Conservation (phyloP, 2,888 invertebrate genomes). For the Agriopis aurantiaria region DNA sequence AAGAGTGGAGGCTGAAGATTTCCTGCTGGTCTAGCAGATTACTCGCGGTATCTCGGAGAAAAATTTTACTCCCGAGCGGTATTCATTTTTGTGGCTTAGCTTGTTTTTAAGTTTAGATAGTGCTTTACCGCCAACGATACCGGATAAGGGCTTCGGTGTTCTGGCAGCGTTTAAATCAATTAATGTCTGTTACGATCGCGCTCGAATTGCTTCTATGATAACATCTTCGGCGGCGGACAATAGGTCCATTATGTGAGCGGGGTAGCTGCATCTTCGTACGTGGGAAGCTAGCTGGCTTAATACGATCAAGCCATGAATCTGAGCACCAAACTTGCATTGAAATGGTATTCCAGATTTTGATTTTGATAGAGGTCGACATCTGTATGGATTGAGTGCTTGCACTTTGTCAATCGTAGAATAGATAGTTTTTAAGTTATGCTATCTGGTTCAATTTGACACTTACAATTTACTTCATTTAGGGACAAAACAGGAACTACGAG, state of each 20-base stretch:
- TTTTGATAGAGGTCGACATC: constrained; percentile 62
- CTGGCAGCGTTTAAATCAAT: constrained; percentile 57
- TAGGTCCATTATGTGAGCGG: constrained; percentile 68
- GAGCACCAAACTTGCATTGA: constrained; percentile 65
- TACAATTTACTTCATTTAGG: not conserved
- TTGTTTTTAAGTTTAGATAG: constrained; percentile 59
- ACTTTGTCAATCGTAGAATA: constrained; percentile 59
- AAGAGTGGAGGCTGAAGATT: constrained; percentile 80
- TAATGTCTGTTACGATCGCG: constrained; percentile 60
- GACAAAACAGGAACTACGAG: not conserved
- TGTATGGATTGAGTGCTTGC: constrained; percentile 60
- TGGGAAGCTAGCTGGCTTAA: constrained; percentile 62
- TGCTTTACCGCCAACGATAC: constrained; percentile 47
- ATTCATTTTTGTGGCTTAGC: constrained; percentile 70
- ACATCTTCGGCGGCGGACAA: constrained; percentile 71
- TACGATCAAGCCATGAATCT: constrained; percentile 65
- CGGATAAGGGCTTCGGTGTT: constrained; percentile 9
- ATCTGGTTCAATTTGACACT: constrained; percentile 27
- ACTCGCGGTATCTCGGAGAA: constrained; percentile 73
- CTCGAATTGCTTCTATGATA: constrained; percentile 67
- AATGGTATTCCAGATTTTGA: constrained; percentile 69
- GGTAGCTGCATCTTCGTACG: constrained; percentile 64
- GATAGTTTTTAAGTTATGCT: constrained; percentile 44
- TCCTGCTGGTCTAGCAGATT: constrained; percentile 81
- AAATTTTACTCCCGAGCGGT: constrained; percentile 68